Conservation (phyloP, 1,140 invertebrate genomes). For the Pseudomyrmex gracilis region DNA sequence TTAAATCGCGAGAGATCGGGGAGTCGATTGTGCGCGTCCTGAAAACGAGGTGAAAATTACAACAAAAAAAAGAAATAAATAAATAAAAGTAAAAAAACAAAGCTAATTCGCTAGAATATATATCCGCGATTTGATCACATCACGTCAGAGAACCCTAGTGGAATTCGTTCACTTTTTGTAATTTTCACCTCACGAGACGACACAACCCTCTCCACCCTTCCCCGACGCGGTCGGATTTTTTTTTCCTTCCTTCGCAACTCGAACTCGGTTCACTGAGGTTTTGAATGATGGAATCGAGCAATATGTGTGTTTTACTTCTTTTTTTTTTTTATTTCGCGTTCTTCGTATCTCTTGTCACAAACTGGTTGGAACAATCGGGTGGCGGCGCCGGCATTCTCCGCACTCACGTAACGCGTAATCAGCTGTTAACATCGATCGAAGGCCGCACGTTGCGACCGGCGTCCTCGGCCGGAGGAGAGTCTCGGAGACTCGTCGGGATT, state of each 20-base stretch:
- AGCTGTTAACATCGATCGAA: conserved; percentile 70
- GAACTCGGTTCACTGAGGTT: not conserved
- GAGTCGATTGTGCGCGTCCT: too few species aligned
- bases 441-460: conserved; percentile 28
- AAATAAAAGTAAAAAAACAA: too few species aligned
- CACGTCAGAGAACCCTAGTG: too few species aligned
- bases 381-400: conserved; percentile 6
- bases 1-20: conserved; percentile 25
- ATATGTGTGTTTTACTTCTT: not conserved
- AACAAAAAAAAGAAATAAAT: too few species aligned
- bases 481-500: conserved; percentile 33
- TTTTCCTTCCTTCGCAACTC: not conserved
- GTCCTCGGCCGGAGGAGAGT: not conserved
- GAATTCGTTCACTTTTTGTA: too few species aligned
- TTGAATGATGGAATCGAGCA: not conserved
- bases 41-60: too few species aligned
- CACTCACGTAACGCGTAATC: conserved; percentile 53
- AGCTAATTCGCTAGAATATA: too few species aligned
- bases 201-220: too few species aligned
- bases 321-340: conserved; percentile 11
- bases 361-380: conserved; percentile 13
- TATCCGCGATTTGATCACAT: too few species aligned
- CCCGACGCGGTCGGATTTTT: not conserved
- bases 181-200: too few species aligned
- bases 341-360: conserved; percentile 29